Conservation (phyloP, 2,888 invertebrate genomes). For the Eurois occulta region DNA sequence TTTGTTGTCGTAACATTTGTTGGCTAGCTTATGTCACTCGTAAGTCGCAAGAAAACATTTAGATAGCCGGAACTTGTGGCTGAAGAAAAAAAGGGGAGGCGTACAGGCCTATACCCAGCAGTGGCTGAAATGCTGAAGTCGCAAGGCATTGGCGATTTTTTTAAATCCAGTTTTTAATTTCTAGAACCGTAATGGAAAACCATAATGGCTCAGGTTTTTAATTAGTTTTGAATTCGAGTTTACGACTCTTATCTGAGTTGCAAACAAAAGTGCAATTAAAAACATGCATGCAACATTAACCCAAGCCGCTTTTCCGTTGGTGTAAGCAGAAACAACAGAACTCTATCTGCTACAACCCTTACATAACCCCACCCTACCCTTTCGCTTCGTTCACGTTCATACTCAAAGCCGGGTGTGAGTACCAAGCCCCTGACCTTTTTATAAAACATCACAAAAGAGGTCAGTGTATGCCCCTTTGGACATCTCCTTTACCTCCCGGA, state of each 20-base stretch:
- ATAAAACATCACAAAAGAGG: neutral
- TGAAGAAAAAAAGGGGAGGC: neutral
- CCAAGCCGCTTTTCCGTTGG: neutral
- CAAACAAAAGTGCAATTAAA: neutral
- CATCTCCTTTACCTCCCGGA: neutral
- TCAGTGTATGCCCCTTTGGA: neutral
- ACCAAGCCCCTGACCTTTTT: neutral
- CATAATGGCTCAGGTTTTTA: neutral
- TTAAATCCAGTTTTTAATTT: neutral
- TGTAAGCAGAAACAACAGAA: neutral
- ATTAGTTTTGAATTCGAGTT: slow-evolving; percentile 22
- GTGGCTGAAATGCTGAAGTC: neutral
- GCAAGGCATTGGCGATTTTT: neutral
- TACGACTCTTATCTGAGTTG: slow-evolving; percentile 22
- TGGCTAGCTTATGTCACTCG: neutral
- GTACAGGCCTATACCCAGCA: neutral
- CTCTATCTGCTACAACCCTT: neutral
- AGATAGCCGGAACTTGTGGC: neutral
- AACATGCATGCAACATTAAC: neutral
- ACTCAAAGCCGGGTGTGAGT: neutral
- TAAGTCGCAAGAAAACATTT: neutral
- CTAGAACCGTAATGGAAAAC: slow-evolving; percentile 2
- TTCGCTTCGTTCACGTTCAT: neutral
- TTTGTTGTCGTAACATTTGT: neutral
- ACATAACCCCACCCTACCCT: neutral